A percentile compares a stretch with the other conserved stretches of the same genome.
These are phyloP conservation scores for Eremophila alpestris DNA, from an alignment of 2,797 vertebrate genomes.

Conservation along the genomic window DNA sequence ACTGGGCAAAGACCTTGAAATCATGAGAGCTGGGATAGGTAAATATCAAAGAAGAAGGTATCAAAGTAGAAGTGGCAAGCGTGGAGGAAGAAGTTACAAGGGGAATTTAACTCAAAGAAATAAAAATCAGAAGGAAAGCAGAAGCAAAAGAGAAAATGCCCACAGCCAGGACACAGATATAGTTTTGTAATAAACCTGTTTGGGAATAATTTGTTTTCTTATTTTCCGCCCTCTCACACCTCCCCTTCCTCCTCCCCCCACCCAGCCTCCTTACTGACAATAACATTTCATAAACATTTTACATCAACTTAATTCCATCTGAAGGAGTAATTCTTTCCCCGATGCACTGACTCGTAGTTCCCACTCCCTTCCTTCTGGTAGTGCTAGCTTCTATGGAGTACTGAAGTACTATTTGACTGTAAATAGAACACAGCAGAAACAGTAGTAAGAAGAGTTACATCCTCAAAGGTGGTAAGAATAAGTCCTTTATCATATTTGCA, in stretches of 20 bases:
- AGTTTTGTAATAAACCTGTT: background rate
- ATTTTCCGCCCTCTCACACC: background rate
- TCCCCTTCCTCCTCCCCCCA: too few relatives aligned
- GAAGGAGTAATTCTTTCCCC: background rate
- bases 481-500: background rate
- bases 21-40: background rate
- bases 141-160: background rate
- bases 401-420: background rate
- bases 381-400: background rate
- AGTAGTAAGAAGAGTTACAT: background rate
- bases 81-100: background rate
- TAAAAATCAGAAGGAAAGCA: background rate
- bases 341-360: background rate
- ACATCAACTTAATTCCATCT: background rate
- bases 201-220: background rate
- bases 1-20: background rate
- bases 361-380: background rate
- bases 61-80: background rate
- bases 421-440: background rate
- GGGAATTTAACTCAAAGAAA: background rate
- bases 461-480: background rate
- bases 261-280: background rate
- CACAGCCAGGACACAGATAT: background rate
- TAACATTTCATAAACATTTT: background rate
- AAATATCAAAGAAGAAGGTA: background rate